Evolutionary conservation across 2,888 invertebrate species (phyloP), one percentile per base, ranked within the genome.

Genomic region (Ormyrus labotus): DNA sequence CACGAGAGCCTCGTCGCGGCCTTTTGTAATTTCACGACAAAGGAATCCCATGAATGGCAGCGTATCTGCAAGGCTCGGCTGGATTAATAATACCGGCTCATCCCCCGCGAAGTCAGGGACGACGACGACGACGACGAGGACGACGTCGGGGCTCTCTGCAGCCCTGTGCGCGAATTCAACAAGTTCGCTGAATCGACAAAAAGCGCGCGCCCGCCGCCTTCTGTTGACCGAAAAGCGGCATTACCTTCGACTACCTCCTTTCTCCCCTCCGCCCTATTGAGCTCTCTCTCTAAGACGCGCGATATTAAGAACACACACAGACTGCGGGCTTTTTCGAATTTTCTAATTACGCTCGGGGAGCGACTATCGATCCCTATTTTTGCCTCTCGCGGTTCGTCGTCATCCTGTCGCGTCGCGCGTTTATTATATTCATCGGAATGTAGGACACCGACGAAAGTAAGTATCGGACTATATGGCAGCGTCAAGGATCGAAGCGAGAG

Each of bases 1-100:
- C 63, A 60, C 50, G 73, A 10, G 68, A n/a, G 13, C 75, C 45
- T 55, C 68, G 57, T 74, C 73, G 13, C 68, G 71, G 78, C 13
- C 78, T 65, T 77, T 77, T 77, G 77, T 77, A 71, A 70, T 71
- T 71, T 65, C 48, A 58, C 78, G 67, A 78, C 78, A 78, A 78
- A 78, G 67, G 45, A 58, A 51, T 57, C 6, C 47, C n/a, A 10
- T 74, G 79, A 69, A 74, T 74, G 61, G 64, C 53, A n/a, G 13
- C 51, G 50, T 71, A 73, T 73, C 53, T n/a, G 34, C 72, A 10
- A 61, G 47, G 7, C 51, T 47, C 48, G 83, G 34, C 3, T 82
- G 86, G 89, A 89, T 90, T 90, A 89, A 90, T 90, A 89, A 90
- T 89, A 87, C 83, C 89, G 87, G 90, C 89, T 90, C 85, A 90